phyloP scores from a whole-genome alignment of 2,797 vertebrate genomes.

The Sebastes minor region DNA sequence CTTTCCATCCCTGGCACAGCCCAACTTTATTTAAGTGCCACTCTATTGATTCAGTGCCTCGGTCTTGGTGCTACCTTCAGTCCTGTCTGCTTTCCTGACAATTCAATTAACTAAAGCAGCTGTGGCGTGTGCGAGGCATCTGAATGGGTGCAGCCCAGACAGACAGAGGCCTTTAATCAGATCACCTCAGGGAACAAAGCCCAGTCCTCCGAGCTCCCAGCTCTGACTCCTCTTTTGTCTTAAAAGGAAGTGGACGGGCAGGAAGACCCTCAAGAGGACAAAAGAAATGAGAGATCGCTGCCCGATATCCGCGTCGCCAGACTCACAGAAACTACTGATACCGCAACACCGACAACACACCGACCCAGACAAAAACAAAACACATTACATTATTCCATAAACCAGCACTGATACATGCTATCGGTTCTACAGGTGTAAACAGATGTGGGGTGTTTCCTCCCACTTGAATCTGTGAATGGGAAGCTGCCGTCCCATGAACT shows the following conservation, averaged over 20 bases:
- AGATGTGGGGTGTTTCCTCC: conserved; percentile 6
- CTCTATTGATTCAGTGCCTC: conserved; percentile 52
- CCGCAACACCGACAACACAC: conserved; percentile 18
- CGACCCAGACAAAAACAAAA: conserved; percentile 8
- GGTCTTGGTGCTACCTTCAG: conserved; percentile 38
- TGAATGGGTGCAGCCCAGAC: conserved; percentile 51
- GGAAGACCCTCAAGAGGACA: conserved; percentile 60
- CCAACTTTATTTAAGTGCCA: conserved; percentile 48
- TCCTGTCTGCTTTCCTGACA: conserved; percentile 56
- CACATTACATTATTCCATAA: neutral
- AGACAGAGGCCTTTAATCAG: conserved; percentile 68
- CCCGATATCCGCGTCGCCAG: conserved; percentile 25
- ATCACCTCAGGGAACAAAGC: conserved; percentile 58
- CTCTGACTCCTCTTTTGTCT: conserved; percentile 57
- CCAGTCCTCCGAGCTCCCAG: conserved; percentile 18
- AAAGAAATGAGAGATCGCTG: conserved; percentile 44
- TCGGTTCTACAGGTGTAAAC: conserved; percentile 2
- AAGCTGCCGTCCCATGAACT: neutral
- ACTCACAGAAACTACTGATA: conserved; percentile 33
- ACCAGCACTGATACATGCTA: neutral
- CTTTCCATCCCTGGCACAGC: neutral
- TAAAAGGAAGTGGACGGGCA: conserved; percentile 52
- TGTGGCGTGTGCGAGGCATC: conserved; percentile 53
- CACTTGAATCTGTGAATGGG: conserved; percentile 5
- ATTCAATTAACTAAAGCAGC: conserved; percentile 72